Percentiles rank a stretch among this genome's conserved stretches.
Conservation (phyloP, 1,140 invertebrate species). For the Littorina saxatilis region DNA sequence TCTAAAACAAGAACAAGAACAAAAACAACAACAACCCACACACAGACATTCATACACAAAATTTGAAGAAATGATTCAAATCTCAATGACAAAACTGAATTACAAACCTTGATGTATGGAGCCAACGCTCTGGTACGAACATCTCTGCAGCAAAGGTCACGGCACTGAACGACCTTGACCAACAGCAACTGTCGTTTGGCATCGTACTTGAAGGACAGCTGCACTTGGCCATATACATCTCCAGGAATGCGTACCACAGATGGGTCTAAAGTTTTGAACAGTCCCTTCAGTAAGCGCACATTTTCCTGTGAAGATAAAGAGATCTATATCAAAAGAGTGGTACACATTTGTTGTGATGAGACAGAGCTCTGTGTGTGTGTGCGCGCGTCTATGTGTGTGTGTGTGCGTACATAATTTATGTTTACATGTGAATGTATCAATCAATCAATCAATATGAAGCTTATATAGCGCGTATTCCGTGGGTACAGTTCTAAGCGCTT, state of each 20-base stretch:
- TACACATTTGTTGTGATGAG: too few relatives aligned
- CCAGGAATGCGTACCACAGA: conserved; percentile 58
- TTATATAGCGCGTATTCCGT: too few relatives aligned
- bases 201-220: conserved; percentile 72
- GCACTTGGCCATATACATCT: conserved; percentile 63
- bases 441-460: too few relatives aligned
- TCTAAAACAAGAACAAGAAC: too few relatives aligned
- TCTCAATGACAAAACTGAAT: neutral
- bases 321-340: too few relatives aligned
- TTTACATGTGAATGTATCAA: too few relatives aligned
- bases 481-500: too few relatives aligned
- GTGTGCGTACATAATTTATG: too few relatives aligned
- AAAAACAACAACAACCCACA: too few relatives aligned
- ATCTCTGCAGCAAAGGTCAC: conserved; percentile 61
- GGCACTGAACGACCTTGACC: conserved; percentile 70
- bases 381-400: too few relatives aligned
- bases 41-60: neutral
- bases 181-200: conserved; percentile 59
- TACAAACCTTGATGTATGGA: conserved; percentile 68
- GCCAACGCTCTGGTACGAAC: conserved; percentile 64
- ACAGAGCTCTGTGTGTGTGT: too few relatives aligned
- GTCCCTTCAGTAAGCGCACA: conserved; percentile 65
- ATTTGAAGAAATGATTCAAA: neutral
- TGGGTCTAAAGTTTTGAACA: conserved; percentile 71
- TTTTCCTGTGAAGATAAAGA: conserved; percentile 69